Base-by-base conservation (phyloP, 2,888 invertebrate species). In the Athrips mouffetella region DNA sequence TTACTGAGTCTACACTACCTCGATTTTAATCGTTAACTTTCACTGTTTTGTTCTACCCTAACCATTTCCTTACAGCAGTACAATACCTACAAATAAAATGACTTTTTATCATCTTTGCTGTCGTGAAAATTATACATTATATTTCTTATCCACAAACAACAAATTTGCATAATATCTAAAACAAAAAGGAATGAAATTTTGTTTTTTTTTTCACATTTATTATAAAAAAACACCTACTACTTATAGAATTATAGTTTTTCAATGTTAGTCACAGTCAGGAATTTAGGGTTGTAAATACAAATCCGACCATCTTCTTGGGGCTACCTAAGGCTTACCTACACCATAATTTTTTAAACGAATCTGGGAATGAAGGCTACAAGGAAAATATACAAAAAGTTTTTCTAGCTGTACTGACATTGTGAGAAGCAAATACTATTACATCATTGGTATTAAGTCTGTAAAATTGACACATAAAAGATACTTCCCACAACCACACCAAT, bases 171-270 rank as follows among this genome's bases (percentile, higher is more conserved):
- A 73, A 66, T 69, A 76, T 70, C 73, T 79, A 80, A 80, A 78
- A 72, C 73, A 72, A 73, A 67, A 76, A 85, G 85, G 85, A 86
- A 86, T 85, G 85, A 78, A 37, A 81, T 76, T 75, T 66, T 67
- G 31, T 27, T 20, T 49, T 49, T 37, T 37, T 21, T n/a, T 35
- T 35, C 66, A 67, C 62, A n/a, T n/a, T n/a, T n/a, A n/a, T 62
- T 63, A 70, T 60, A 67, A 68, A 63, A 66, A 73, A 70, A 70
- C 63, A 66, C 64, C 64, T 67, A 65, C 53, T 60, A 58, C 55
- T 51, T 53, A 55, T 49, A 56, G 52, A 61, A 54, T 58, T 55
- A 54, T 48, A 56, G 48, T 53, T 53, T 49, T 50, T 30, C 25
- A 37, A 54, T 52, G 51, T 54, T 52, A 57, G 49, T 53, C 59